Base-by-base conservation (phyloP, 2,113 vertebrate species). In the Oophaga pumilio region DNA sequence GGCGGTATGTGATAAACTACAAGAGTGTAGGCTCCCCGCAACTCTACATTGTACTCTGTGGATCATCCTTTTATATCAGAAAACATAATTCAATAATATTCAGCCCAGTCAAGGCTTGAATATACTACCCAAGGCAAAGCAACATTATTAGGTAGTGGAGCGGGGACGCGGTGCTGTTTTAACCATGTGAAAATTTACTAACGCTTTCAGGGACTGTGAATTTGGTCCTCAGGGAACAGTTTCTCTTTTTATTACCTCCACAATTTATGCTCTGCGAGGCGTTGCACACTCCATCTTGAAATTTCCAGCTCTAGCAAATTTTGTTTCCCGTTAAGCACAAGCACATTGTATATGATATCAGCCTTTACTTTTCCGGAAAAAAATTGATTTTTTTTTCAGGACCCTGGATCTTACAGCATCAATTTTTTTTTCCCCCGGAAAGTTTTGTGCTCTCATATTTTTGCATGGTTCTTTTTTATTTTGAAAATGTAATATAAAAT, bases 181-280 rank as follows among this genome's bases (percentile, higher is more conserved):
- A 88, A 88, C 80, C 81, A 88, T 88, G 81, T 88, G 87, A 88
- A 88, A 88, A 88, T 88, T 88, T 88, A 88, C 87, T 88, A 88
- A 84, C 81, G 87, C 87, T 88, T 88, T 88, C 87, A 88, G 87
- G 87, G 87, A 88, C 87, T 88, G 87, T 88, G 87, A 88, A 84
- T 88, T 83, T 56, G 59, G 80, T 88, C 87, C 81, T 73, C 71
- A 28, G 87, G 87, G 87, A 88, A 74, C 69, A 83, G 80, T 88
- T 88, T 88, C 81, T 84, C 69, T 74, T 88, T 82, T 88, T 88
- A 88, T 88, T 88, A 84, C 87, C 71, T 52, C 66, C 43, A 84
- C 87, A 88, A 88, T 88, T 88, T 88, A 88, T 88, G 87, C 81
- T 82, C 62, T 77, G 87, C 56, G 80, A 77, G 81, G 80, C 87